Evolutionary conservation across 2,888 invertebrate genomes (phyloP), one percentile per base, ranked within the genome.

Genomic region (Petrolisthes cinctipes): DNA sequence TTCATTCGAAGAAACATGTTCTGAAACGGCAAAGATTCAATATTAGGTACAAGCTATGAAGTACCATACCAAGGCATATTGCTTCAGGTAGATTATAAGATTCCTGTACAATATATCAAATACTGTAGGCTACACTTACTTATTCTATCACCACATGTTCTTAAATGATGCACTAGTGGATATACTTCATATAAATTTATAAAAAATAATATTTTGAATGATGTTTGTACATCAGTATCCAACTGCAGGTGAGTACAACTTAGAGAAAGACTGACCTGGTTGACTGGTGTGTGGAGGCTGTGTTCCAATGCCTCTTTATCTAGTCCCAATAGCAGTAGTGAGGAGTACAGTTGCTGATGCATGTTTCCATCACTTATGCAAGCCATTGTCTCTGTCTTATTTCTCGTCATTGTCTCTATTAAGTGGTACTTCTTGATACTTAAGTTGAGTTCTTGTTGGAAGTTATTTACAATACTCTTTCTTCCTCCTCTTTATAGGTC

Each of bases 1-100:
- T 86, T 79, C 83, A 86, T 86, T 6, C 79, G 79, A 11, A 71
- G 37, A 79, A 86, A 86, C 68, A 79, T 83, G 78, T 86, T 86
- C 86, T 86, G 86, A 51, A 83, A 76, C n/a, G 4, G 23, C 11
- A 11, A 17, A 51, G n/a, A n/a, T 14, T 37, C 37, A 37, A 37
- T 37, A 37, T 37, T 37, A 37, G 37, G 1, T 37, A 0, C 37
- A 37, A 37, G 37, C 37, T 37, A 37, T 37, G 37, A 37, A 37
- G 37, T 37, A 37, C 37, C 37, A 37, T 37, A 37, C 37, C 37
- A 37, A 37, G 37, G 2, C 37, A 37, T 37, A 37, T 37, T 37
- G 37, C 37, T 37, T 37, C 37, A 37, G 2, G 37, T 37, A 37
- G 2, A 37, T 37, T 37, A 37, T 37, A 37, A 37, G 37, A 37